Percentiles rank a stretch among this genome's conserved stretches.
These are phyloP conservation scores for Cyprinodon tularosa DNA, from an alignment of 2,113 vertebrate genomes.

Conservation along the genomic window DNA sequence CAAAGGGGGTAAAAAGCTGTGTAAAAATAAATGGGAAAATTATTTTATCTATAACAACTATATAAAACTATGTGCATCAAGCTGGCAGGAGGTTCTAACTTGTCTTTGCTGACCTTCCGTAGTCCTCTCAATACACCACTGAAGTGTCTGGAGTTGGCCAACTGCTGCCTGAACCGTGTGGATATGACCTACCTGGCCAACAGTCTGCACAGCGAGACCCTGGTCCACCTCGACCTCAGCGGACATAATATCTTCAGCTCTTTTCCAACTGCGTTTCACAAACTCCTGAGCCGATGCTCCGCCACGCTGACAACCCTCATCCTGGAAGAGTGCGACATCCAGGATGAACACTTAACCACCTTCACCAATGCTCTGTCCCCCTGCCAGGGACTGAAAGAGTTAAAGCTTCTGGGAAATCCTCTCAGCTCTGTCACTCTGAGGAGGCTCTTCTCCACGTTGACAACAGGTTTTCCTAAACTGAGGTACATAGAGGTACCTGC, in stretches of 20 bases:
- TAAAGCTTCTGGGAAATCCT: slow-evolving; percentile 92
- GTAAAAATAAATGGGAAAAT: too few species aligned
- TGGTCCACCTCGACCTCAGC: slow-evolving; percentile 89
- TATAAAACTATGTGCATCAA: not conserved
- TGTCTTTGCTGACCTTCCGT: slow-evolving; percentile 29
- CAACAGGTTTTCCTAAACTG: slow-evolving; percentile 78
- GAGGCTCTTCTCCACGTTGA: slow-evolving; percentile 81
- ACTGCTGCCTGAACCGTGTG: slow-evolving; percentile 84
- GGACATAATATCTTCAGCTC: slow-evolving; percentile 83
- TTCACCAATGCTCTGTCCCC: slow-evolving; percentile 78
- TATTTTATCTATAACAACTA: too few species aligned
- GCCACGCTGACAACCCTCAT: slow-evolving; percentile 80
- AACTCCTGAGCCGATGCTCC: slow-evolving; percentile 86
- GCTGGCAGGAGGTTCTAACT: not conserved
- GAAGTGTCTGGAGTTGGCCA: slow-evolving; percentile 87
- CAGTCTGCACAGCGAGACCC: slow-evolving; percentile 84
- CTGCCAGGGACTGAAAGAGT: slow-evolving; percentile 83
- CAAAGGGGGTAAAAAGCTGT: too few species aligned
- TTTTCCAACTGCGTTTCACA: slow-evolving; percentile 85
- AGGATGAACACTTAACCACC: slow-evolving; percentile 82
- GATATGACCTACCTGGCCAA: slow-evolving; percentile 93
- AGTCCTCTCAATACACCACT: slow-evolving; percentile 89
- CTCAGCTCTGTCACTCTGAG: slow-evolving; percentile 80
- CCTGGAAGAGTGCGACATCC: slow-evolving; percentile 89
- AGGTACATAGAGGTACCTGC: slow-evolving; percentile 89